Evolutionary conservation across 2,113 vertebrate species (phyloP).

Genomic region (Platysternon megacephalum): DNA sequence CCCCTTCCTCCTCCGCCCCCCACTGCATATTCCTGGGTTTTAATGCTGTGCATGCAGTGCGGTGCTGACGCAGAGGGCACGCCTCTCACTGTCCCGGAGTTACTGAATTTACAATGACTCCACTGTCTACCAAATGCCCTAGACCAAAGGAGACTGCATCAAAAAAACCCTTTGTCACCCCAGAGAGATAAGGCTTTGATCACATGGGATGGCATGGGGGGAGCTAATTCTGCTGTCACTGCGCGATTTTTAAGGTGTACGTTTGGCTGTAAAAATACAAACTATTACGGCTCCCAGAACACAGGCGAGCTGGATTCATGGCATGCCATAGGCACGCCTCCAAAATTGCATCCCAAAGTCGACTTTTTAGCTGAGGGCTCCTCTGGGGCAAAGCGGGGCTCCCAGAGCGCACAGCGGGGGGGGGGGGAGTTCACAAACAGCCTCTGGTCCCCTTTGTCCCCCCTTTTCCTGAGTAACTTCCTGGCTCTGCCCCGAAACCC

Average conservation of each 20-base stretch:
- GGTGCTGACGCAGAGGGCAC: slow-evolving; percentile 72
- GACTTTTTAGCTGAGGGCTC: slow-evolving; percentile 58
- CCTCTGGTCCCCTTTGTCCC: slow-evolving; percentile 58
- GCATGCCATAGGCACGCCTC: slow-evolving; percentile 58
- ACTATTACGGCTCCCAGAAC: slow-evolving; percentile 43
- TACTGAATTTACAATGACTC: slow-evolving; percentile 69
- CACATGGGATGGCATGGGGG: neutral
- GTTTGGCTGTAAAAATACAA: slow-evolving; percentile 57
- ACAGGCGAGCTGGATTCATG: slow-evolving; percentile 53
- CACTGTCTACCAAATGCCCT: slow-evolving; percentile 67
- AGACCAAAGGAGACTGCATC: slow-evolving; percentile 75
- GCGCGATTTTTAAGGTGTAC: slow-evolving; percentile 50
- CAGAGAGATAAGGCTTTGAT: slow-evolving; percentile 38
- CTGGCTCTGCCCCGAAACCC: neutral
- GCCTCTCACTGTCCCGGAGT: slow-evolving; percentile 61
- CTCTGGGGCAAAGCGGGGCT: slow-evolving; percentile 24
- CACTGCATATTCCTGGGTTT: slow-evolving; percentile 64
- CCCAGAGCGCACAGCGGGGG: neutral
- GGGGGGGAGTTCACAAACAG: slow-evolving; percentile 25
- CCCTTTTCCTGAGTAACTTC: slow-evolving; percentile 40
- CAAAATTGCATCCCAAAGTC: slow-evolving; percentile 68
- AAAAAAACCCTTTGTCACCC: slow-evolving; percentile 39
- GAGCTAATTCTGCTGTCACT: neutral
- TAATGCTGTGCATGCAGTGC: slow-evolving; percentile 66
- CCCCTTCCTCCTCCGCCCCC: slow-evolving; percentile 1